Percentiles rank a stretch among this genome's conserved stretches.
Conservation (phyloP, 2,113 vertebrate species). For the cattle (Bos taurus) region DNA sequence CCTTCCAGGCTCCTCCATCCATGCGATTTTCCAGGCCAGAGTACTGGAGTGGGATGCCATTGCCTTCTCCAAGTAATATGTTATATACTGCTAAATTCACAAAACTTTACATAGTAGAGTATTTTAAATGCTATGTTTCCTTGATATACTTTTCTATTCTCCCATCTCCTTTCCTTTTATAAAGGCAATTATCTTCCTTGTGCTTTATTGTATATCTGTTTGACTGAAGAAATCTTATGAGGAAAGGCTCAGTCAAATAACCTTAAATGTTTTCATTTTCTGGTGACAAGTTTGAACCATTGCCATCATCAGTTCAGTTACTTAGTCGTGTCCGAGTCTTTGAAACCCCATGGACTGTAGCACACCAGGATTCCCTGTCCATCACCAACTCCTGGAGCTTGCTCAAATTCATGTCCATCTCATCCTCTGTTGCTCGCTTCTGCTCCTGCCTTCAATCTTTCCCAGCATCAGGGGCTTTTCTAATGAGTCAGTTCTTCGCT, state of each 20-base stretch:
- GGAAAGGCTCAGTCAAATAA: background rate
- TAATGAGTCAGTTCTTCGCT: background rate
- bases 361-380: background rate
- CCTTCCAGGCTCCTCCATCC: too few relatives aligned
- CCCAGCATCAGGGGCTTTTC: background rate
- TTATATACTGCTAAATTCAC: background rate
- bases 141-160: background rate
- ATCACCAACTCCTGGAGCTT: background rate
- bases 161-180: background rate
- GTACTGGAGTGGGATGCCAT: too few relatives aligned
- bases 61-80: background rate
- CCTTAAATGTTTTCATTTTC: background rate
- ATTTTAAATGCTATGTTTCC: background rate
- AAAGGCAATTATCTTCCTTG: background rate
- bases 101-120: background rate
- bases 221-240: background rate
- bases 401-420: background rate
- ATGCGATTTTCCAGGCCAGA: too few relatives aligned
- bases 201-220: background rate
- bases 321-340: fast-evolving
- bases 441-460: background rate
- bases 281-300: background rate
- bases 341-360: background rate
- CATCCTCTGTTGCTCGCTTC: background rate
- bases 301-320: background rate